Percentiles rank a stretch among this genome's conserved stretches.
These are phyloP conservation scores for Cotesia congregata DNA, from an alignment of 2,888 invertebrate species.

Conservation along the genomic window DNA sequence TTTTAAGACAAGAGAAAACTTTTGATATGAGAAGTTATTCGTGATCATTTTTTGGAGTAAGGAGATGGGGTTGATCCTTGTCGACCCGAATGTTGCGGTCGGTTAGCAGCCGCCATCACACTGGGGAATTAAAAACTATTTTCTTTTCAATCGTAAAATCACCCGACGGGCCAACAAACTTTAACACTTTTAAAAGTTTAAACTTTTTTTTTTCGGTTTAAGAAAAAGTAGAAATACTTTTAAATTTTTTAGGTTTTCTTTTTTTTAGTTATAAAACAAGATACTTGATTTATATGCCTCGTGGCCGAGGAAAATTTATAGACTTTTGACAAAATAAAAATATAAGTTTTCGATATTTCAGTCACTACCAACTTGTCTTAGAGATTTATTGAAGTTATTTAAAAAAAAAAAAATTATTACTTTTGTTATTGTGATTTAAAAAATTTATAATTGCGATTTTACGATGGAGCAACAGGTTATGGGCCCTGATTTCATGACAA, in stretches of 20 bases:
- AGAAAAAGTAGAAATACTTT: neutral
- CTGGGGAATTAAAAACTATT: neutral
- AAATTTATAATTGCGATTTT: too few species aligned
- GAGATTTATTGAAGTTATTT: too few species aligned
- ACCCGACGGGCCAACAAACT: neutral
- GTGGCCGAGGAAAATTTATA: neutral
- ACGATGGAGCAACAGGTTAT: too few species aligned
- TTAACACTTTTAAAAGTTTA: neutral
- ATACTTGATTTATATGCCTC: neutral
- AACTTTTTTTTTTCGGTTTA: neutral
- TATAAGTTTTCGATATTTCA: too few species aligned
- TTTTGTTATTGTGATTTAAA: too few species aligned
- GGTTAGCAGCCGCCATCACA: neutral
- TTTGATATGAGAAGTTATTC: too few species aligned
- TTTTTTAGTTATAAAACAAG: neutral
- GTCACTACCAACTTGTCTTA: too few species aligned
- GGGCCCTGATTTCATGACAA: too few species aligned
- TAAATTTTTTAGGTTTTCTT: neutral
- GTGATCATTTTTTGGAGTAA: too few species aligned
- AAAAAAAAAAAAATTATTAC: too few species aligned
- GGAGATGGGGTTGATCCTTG: neutral
- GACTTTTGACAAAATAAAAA: neutral
- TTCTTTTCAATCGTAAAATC: neutral
- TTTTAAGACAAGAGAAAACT: too few species aligned
- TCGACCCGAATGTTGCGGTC: neutral